Evolutionary conservation across 2,113 vertebrate genomes (phyloP), one percentile per base, ranked within the genome.

Genomic region (Scartelaos histophorus): DNA sequence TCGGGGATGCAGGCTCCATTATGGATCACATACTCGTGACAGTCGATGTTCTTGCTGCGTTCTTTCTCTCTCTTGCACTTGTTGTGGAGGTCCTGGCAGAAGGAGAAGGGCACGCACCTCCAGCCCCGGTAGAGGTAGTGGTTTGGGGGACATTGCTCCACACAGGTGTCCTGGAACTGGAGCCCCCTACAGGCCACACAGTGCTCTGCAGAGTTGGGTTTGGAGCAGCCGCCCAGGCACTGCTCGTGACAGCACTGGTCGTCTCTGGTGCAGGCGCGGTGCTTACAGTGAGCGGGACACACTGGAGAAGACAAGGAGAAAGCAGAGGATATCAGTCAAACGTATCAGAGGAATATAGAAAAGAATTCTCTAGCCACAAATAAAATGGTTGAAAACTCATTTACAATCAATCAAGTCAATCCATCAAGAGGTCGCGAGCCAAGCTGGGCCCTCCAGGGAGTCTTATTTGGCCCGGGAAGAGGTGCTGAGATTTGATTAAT

Each of bases 41-140:
- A 98, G 81, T 91, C 90, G 0, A 81, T 6, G 75, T 80, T 90
- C 19, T 92, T 91, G 79, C 54, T 78, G 0, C 82, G 94, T 74
- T 87, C 87, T 70, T 90, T 91, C 69, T 90, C 88, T 12, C 67
- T 69, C 80, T 77, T 93, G 91, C 97, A 98, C 3, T 87, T 91
- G 86, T 94, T 94, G 92, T 97, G 95, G 53, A 98, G 94, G 0
- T 94, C 92, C 87, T 95, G 95, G 93, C 98, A 99, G 93, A 96
- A 96, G 86, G 74, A 21, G 70, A 95, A 95, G 77, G 92, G 94
- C 60, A 99, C 93, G 0, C 98, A 99, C 69, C 98, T 95, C 98
- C 97, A 99, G 60, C 95, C 96, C 74, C 93, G 94, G 73, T 94
- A 98, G 90, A 90, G 93, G 62, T 94, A 96, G 92, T 92, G 89